Evolutionary conservation across 2,113 vertebrate species (phyloP).

Genomic region (Emydura subglobosa): DNA sequence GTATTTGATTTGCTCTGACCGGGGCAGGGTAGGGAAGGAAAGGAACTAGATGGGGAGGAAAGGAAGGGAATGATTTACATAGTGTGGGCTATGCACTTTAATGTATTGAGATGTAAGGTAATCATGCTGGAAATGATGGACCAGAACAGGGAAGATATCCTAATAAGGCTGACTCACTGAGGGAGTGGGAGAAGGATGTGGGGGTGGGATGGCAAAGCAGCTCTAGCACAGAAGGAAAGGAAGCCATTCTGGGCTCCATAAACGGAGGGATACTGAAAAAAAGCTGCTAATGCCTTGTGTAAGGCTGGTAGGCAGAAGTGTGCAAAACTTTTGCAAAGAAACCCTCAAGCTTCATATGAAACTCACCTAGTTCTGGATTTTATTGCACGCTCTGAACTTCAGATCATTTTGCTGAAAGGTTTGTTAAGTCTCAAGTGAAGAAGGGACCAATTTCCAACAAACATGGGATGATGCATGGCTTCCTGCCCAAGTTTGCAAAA

Average conservation of each 20-base stretch:
- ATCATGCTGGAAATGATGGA: slow-evolving; percentile 69
- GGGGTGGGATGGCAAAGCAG: slow-evolving; percentile 44
- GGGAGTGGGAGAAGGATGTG: slow-evolving; percentile 26
- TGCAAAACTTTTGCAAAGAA: neutral
- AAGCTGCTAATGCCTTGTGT: neutral
- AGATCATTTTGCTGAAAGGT: neutral
- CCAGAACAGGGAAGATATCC: slow-evolving; percentile 69
- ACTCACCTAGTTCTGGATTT: neutral
- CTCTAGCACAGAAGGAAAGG: slow-evolving; percentile 19
- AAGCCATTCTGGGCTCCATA: neutral
- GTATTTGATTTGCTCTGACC: slow-evolving; percentile 51
- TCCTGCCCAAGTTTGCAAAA: neutral
- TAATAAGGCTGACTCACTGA: slow-evolving; percentile 74
- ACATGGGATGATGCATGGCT: neutral
- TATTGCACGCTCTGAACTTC: neutral
- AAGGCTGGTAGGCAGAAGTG: neutral
- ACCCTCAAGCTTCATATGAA: neutral
- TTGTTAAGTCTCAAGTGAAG: neutral
- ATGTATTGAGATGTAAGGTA: slow-evolving; percentile 29
- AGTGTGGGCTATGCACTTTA: slow-evolving; percentile 43
- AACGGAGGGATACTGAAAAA: neutral
- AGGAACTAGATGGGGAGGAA: slow-evolving; percentile 40
- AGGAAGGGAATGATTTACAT: slow-evolving; percentile 34
- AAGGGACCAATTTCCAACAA: neutral
- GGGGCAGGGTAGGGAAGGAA: slow-evolving; percentile 17